Evolutionary conservation across 2,113 vertebrate genomes (phyloP).

Genomic region (Chaetodon auriga): DNA sequence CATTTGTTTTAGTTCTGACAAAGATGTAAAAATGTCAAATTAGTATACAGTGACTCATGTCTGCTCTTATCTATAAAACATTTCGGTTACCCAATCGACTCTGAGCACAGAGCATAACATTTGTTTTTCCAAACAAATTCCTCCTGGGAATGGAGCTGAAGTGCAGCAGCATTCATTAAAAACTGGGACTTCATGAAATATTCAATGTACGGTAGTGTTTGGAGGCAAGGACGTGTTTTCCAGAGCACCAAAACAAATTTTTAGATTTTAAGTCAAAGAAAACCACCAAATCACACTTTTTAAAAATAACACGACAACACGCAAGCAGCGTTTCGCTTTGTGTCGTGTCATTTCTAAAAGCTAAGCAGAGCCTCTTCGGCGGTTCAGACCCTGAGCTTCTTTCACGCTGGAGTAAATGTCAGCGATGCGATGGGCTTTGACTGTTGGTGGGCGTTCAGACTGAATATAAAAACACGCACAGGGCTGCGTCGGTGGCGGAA

Average conservation of each 20-base stretch:
- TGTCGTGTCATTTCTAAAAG: neutral
- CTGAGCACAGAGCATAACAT: constrained; percentile 1
- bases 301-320: neutral
- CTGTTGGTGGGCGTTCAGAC: constrained; percentile 1
- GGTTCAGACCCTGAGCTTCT: constrained; percentile 3
- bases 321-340: neutral
- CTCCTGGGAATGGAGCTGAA: constrained; percentile 55
- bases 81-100: constrained; percentile 13
- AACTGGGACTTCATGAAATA: constrained; percentile 72
- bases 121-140: constrained; percentile 38
- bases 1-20: neutral
- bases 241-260: constrained; percentile 22
- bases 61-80: neutral
- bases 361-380: neutral
- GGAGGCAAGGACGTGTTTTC: constrained; percentile 44
- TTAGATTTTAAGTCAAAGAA: constrained; percentile 11
- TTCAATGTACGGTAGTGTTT: constrained; percentile 55
- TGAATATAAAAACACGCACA: neutral
- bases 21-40: constrained; percentile 10
- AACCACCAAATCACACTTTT: neutral
- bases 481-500: neutral
- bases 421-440: neutral
- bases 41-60: neutral
- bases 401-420: neutral
- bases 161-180: constrained; percentile 67